Base-by-base conservation (phyloP, 2,797 vertebrate species). In the Lepus townsendii region DNA sequence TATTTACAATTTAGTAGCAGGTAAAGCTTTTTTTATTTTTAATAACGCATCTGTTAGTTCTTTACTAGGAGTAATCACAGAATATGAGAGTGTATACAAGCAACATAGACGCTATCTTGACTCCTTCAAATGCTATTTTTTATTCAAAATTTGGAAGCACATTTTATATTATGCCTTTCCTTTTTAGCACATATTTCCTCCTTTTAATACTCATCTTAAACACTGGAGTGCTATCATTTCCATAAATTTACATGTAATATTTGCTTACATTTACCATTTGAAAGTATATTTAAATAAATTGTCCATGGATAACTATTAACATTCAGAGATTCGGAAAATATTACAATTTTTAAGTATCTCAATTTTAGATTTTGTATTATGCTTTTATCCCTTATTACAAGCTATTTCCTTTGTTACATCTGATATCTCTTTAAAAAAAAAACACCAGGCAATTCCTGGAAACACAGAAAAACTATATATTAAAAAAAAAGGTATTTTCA, bases 1-100 rank as follows among this genome's bases (percentile, higher is more conserved):
- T 96, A 97, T 97, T 98, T 97, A 95, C 86, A 89, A 93, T 90
- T 96, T 95, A 97, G 94, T 91, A 62, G 93, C 96, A 97, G 95
- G 93, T 92, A 96, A 97, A 98, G 91, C 90, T 57, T 63, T 72
- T 94, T 96, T 96, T 92, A 95, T 96, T 97, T 97, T 83, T 76
- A 66, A 96, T 96, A 95, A 86, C 97, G 47, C 20, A 96, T 62
- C 91, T 89, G 93, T 95, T 90, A 96, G 91, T 97, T 97, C 79
- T 96, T 96, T 96, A 97, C 98, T 95, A 97, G 83, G 80, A 96
- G 69, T 96, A 97, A 97, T 89, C 95, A 95, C 60, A 83, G 73
- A 87, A 94, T 78, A 47, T 97, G 86, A 97, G 95, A 98, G 96
- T 68, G 50, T 42, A 93, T 68, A 7, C 1, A 84, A 97, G 93